phyloP scores from a whole-genome alignment of 2,113 vertebrate species.

The Charadrius vociferus region DNA sequence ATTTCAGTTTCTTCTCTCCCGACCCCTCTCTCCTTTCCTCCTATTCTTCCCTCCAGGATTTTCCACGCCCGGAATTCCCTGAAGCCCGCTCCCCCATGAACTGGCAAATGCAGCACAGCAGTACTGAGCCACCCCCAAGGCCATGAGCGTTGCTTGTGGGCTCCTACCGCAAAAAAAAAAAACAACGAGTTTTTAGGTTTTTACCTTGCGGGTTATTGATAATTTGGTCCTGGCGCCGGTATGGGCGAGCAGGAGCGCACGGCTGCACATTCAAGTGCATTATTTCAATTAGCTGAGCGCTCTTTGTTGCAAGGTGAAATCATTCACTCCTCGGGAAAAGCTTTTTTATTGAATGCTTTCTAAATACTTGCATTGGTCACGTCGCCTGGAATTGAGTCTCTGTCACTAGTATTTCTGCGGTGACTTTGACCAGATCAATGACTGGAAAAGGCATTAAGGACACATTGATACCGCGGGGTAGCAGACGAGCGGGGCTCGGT shows the following conservation, averaged over 20 bases:
- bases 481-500: not conserved
- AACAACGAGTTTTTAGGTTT: not conserved
- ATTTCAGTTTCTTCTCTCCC: not conserved
- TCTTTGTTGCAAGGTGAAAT: constrained; percentile 48
- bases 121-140: too few species aligned
- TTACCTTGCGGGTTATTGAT: not conserved
- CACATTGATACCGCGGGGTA: not conserved
- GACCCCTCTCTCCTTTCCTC: not conserved
- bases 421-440: constrained; percentile 68
- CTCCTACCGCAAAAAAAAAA: not conserved
- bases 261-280: constrained; percentile 9
- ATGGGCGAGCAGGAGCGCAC: not conserved
- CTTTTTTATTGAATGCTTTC: constrained; percentile 48
- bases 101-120: too few species aligned
- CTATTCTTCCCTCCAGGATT: not conserved
- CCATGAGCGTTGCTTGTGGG: accelerated
- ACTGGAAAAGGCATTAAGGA: constrained; percentile 55
- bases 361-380: constrained; percentile 33
- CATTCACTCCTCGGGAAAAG: constrained; percentile 18
- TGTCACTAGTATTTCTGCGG: constrained; percentile 56
- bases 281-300: constrained; percentile 25
- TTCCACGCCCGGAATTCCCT: not conserved
- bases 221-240: not conserved
- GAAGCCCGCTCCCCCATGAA: not conserved
- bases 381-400: constrained; percentile 52